These are phyloP conservation scores for Pluvianellus socialis DNA, from an alignment of 2,113 vertebrate genomes.

Conservation along the genomic window DNA sequence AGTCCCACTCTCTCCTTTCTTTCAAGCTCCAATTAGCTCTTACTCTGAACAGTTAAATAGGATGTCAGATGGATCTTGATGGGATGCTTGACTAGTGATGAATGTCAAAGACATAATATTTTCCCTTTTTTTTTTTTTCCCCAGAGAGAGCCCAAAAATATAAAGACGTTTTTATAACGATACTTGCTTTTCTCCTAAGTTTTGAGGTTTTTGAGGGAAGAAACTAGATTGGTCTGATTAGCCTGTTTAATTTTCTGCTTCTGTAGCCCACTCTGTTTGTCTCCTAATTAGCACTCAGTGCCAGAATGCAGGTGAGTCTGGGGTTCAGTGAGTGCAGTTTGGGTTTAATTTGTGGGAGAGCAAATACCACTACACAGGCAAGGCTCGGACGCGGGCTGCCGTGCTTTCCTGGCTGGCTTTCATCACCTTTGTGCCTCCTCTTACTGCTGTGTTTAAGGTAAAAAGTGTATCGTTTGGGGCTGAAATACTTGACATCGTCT, in stretches of 20 bases:
- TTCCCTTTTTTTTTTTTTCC: not conserved
- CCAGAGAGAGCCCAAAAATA: not conserved
- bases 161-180: not conserved
- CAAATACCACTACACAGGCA: not conserved
- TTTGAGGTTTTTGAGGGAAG: not conserved
- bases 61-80: not conserved
- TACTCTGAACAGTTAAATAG: not conserved
- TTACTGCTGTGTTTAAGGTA: not conserved
- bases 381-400: not conserved
- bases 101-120: not conserved
- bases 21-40: constrained; percentile 16
- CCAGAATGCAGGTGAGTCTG: not conserved
- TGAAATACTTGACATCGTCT: not conserved
- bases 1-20: not conserved
- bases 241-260: constrained; percentile 13
- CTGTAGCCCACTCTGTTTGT: not conserved
- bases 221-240: not conserved
- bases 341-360: not conserved
- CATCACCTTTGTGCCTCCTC: not conserved
- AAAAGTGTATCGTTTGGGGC: not conserved
- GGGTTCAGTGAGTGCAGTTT: not conserved
- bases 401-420: not conserved
- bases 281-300: constrained; percentile 12
- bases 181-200: not conserved
- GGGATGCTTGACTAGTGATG: not conserved